Percentiles rank a stretch among this genome's conserved stretches.
phyloP scores from a whole-genome alignment of 2,888 invertebrate species.

The Teleiodes luculella region DNA sequence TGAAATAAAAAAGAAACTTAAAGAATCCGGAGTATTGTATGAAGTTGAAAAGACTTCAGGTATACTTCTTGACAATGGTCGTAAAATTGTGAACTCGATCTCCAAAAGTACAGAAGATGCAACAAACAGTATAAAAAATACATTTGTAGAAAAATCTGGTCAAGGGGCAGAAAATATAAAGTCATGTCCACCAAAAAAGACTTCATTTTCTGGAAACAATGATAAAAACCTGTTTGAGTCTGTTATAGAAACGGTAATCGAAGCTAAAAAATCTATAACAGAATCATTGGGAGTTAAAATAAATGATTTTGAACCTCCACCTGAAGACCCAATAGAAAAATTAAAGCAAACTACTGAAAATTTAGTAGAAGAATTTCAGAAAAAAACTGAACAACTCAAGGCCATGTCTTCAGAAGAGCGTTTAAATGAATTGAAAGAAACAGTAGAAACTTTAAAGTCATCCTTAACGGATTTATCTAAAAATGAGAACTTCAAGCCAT shows the following conservation, averaged over 20 bases:
- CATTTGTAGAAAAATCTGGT: neutral
- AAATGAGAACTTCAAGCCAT: neutral
- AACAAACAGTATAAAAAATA: neutral
- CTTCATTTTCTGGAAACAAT: neutral
- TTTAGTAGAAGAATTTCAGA: neutral
- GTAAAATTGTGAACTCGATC: neutral
- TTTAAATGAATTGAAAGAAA: neutral
- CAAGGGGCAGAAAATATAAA: neutral
- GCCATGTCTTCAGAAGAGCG: neutral
- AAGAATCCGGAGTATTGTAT: neutral
- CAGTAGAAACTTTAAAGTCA: neutral
- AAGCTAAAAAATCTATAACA: neutral
- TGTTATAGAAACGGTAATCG: neutral
- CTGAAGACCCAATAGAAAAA: neutral
- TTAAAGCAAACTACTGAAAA: neutral
- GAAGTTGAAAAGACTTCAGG: neutral
- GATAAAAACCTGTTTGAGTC: neutral
- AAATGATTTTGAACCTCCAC: neutral
- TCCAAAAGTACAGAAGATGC: neutral
- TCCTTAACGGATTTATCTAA: neutral
- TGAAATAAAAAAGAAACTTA: neutral
- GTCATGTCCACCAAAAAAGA: neutral
- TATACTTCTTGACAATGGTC: neutral
- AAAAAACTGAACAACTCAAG: neutral
- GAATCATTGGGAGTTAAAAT: neutral